Evolutionary conservation across 2,797 vertebrate genomes (phyloP).

Genomic region (Ambastaia sidthimunki): DNA sequence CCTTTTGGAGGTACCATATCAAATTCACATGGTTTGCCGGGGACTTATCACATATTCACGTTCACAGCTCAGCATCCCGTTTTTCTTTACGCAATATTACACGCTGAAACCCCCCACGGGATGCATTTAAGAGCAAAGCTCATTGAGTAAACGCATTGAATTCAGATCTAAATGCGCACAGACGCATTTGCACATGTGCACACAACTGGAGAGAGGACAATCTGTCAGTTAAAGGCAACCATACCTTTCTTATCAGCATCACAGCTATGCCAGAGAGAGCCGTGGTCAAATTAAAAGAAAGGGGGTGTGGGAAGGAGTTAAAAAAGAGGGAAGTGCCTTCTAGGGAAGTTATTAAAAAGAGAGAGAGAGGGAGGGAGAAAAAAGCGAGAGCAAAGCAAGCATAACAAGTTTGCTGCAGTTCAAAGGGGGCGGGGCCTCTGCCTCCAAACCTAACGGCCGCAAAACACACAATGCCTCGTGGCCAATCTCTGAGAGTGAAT

Average conservation of each 20-base stretch:
- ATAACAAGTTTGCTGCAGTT: conserved; percentile 81
- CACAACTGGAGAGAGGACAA: conserved; percentile 63
- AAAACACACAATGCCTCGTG: conserved; percentile 84
- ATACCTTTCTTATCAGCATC: conserved; percentile 77
- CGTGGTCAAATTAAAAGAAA: conserved; percentile 74
- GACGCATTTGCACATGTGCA: conserved; percentile 42
- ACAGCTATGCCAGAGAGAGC: conserved; percentile 78
- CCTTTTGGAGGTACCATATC: conserved; percentile 5
- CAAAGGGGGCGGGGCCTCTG: conserved; percentile 78
- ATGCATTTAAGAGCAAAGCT: conserved; percentile 42
- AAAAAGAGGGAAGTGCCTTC: conserved; percentile 77
- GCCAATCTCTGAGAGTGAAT: conserved; percentile 77
- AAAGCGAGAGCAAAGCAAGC: conserved; percentile 65
- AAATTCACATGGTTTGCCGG: conserved; percentile 27
- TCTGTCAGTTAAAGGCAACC: conserved; percentile 77
- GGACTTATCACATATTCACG: conserved; percentile 20
- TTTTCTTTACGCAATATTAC: conserved; percentile 38
- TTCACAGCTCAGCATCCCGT: conserved; percentile 29
- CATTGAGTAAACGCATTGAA: conserved; percentile 38
- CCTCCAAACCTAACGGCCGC: conserved; percentile 66
- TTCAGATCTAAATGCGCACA: conserved; percentile 37
- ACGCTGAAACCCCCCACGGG: conserved; percentile 42
- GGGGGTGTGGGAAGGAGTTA: conserved; percentile 58
- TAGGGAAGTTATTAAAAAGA: conserved; percentile 79
- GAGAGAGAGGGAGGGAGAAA: neutral